Percentiles rank a stretch among this genome's conserved stretches.
These are phyloP conservation scores for Azemiops feae DNA, from an alignment of 2,113 vertebrate species.

Conservation along the genomic window DNA sequence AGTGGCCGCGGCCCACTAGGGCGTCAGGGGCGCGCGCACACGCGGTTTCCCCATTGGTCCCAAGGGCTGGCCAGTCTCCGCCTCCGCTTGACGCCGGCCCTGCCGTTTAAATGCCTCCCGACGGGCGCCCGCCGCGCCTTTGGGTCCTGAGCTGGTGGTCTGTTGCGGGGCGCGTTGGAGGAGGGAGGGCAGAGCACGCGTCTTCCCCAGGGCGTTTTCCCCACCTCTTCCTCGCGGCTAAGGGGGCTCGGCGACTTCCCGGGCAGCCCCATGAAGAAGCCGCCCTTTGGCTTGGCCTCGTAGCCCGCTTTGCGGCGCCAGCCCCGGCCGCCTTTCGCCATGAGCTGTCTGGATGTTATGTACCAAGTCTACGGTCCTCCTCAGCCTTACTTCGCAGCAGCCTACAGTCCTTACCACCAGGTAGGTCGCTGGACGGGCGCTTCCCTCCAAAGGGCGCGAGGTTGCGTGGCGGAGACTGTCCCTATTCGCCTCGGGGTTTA, in stretches of 20 bases:
- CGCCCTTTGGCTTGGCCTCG: conserved; percentile 35
- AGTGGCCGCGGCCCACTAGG: neutral
- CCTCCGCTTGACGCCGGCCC: neutral
- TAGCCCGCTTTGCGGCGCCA: conserved; percentile 61
- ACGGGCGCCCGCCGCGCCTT: neutral
- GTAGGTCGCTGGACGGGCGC: conserved; percentile 65
- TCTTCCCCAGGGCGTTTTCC: conserved; percentile 21
- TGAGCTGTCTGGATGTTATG: conserved; percentile 99
- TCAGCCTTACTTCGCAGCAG: conserved; percentile 87
- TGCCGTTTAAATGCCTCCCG: conserved; percentile 53
- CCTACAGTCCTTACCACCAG: conserved; percentile 91
- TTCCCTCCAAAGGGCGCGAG: neutral
- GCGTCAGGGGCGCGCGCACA: neutral
- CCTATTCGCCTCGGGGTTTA: neutral
- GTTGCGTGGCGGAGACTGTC: neutral
- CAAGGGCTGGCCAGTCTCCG: neutral
- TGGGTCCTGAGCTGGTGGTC: conserved; percentile 14
- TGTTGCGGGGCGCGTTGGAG: neutral
- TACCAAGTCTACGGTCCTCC: conserved; percentile 93
- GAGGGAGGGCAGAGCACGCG: neutral
- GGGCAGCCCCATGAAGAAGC: conserved; percentile 63
- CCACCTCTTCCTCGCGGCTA: conserved; percentile 36
- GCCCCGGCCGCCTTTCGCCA: conserved; percentile 75
- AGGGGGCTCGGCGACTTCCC: neutral
- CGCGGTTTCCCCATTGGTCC: conserved; percentile 15